Base-by-base conservation (phyloP, 1,140 invertebrate genomes). In the Rhopalosiphum maidis region DNA sequence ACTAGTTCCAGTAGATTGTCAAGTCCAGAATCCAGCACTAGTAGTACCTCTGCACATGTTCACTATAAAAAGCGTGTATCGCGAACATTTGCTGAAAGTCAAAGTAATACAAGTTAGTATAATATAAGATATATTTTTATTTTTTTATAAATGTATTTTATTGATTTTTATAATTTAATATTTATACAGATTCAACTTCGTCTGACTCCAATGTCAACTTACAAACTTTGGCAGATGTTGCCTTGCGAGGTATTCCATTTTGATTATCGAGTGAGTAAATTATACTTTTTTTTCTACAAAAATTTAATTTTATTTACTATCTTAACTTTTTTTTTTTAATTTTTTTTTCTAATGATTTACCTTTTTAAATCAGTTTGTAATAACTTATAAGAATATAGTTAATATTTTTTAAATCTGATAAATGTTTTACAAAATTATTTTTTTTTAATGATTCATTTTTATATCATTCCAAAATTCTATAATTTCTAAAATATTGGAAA, bases 51-150 rank as follows among this genome's bases (percentile, higher is more conserved):
- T n/a, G 43, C 82, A 55, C 48, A 85, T 85, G 82, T 93, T 15
- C 91, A 93, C 35, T 93, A 93, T 85, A 93, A 93, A 85, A 93
- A 93, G 41, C 91, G 91, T 41, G 91, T 93, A 55, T 93, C 91
- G n/a, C 43, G 91, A 55, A 93, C 91, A 85, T 93, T 93, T 86
- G 82, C 48, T 41, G 91, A 93, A 85, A 93, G 91, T 86, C 91
- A 93, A 93, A 93, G 22, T 41, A 85, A 86, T 55, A 92, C n/a
- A 83, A 54, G 91, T 93, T 25, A 93, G 46, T 83, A 77, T 21
- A 46, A 9, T 41, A 35, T 2, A 83, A 83, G 3, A 85, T n/a
- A 41, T 46, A n/a, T 22, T 54, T 25, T 77, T 9, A 91, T 2
- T 25, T 82, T 68, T 37, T 85, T 91, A 46, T 3, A 68, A 2